phyloP scores from a whole-genome alignment of 2,888 invertebrate genomes.

The Ceramica pisi region DNA sequence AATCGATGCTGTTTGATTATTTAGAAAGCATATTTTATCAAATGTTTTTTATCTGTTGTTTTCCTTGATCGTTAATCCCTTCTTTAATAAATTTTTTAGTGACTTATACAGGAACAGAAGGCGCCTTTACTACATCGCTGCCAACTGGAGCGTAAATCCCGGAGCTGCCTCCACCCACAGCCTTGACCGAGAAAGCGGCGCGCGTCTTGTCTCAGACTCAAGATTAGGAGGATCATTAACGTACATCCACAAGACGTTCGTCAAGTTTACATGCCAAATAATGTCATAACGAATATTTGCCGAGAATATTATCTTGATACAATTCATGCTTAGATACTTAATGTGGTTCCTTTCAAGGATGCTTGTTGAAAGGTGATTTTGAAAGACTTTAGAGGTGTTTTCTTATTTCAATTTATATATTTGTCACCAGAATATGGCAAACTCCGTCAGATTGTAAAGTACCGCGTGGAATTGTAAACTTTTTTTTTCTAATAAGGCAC shows the following conservation, averaged over 20 bases:
- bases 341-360: background rate
- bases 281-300: background rate
- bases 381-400: background rate
- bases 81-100: background rate
- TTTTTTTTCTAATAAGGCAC: no score
- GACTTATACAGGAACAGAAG: background rate
- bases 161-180: background rate
- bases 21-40: background rate
- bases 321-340: background rate
- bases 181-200: slow-evolving; percentile 19
- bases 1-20: background rate
- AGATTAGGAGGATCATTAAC: slow-evolving; percentile 3
- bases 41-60: background rate
- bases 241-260: background rate
- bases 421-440: no score
- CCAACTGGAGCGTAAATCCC: slow-evolving; percentile 8
- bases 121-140: background rate
- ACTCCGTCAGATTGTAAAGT: no score
- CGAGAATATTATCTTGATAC: background rate
- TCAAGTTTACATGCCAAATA: background rate
- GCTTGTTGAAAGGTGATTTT: background rate
- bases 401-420: background rate
- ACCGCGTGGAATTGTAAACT: no score
- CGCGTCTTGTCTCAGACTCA: background rate
- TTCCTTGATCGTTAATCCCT: background rate